Evolutionary conservation across 1,140 invertebrate species (phyloP).

Genomic region (Sarcophaga bullata): DNA sequence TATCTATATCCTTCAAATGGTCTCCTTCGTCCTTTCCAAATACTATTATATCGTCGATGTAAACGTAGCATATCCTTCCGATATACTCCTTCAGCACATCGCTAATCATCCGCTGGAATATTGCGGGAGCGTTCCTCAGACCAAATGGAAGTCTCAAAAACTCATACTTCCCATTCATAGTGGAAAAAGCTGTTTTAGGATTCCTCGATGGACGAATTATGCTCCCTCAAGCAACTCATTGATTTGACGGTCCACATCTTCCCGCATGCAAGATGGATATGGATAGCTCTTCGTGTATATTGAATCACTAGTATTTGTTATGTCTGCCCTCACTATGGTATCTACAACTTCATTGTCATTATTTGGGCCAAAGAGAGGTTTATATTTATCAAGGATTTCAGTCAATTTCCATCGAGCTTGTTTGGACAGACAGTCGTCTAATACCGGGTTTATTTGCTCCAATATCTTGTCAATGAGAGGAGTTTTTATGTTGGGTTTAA

Average conservation of each 20-base stretch:
- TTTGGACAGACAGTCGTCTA: not conserved
- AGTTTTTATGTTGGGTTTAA: not conserved
- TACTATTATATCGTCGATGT: constrained; percentile 28
- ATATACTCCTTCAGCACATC: constrained; percentile 21
- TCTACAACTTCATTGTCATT: constrained; percentile 7
- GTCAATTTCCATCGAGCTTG: not conserved
- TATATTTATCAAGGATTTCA: not conserved
- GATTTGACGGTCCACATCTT: constrained; percentile 27
- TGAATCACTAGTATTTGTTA: constrained; percentile 23
- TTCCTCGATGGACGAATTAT: constrained; percentile 41
- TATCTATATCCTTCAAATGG: constrained; percentile 12
- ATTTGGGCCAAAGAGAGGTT: not conserved
- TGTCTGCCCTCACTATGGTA: not conserved
- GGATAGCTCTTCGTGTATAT: constrained; percentile 42
- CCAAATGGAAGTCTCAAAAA: constrained; percentile 63
- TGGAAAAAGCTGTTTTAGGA: constrained; percentile 34
- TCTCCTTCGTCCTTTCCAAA: not conserved
- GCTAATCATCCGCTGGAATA: constrained; percentile 55
- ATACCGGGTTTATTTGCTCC: not conserved
- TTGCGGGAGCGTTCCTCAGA: constrained; percentile 53
- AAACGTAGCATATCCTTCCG: constrained; percentile 4
- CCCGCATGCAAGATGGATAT: constrained; percentile 17
- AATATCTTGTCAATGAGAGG: not conserved
- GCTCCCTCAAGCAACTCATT: constrained; percentile 16
- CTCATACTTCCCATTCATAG: constrained; percentile 7